Conservation (phyloP, 2,113 vertebrate genomes). For the Bostrychus sinensis region DNA sequence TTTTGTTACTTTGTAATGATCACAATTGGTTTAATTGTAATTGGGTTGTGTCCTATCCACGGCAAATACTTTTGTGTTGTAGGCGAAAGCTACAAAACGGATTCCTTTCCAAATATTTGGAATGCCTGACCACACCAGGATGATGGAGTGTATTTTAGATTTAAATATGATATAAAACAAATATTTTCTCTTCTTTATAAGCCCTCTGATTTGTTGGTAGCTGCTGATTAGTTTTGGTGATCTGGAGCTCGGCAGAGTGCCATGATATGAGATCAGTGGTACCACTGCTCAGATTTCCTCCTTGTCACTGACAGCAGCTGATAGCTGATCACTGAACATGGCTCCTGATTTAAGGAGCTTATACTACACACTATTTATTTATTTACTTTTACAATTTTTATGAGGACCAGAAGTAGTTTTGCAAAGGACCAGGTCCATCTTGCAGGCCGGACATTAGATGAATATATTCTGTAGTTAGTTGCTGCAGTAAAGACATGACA, state of each 20-base stretch:
- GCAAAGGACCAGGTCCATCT: no score
- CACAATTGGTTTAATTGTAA: not conserved
- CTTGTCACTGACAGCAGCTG: slow-evolving; percentile 45
- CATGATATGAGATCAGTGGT: slow-evolving; percentile 43
- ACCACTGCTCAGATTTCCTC: slow-evolving; percentile 20
- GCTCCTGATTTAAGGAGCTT: not conserved
- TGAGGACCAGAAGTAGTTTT: no score
- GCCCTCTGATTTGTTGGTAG: not conserved
- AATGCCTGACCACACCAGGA: not conserved
- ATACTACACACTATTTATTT: not conserved
- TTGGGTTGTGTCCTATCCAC: not conserved
- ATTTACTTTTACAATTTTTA: no score
- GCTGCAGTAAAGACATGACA: no score
- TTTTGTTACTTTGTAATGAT: not conserved
- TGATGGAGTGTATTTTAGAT: not conserved
- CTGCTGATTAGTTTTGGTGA: slow-evolving; percentile 21
- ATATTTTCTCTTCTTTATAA: not conserved
- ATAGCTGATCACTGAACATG: no score
- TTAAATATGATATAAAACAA: not conserved
- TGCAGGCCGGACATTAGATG: no score
- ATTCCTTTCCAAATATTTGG: not conserved
- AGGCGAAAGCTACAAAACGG: not conserved
- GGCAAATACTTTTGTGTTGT: not conserved
- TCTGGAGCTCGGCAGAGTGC: slow-evolving; percentile 10
- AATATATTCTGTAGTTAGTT: no score